Base-by-base conservation (phyloP, 53 echinoderm and acorn worm species). In the Holothuria scabra region DNA sequence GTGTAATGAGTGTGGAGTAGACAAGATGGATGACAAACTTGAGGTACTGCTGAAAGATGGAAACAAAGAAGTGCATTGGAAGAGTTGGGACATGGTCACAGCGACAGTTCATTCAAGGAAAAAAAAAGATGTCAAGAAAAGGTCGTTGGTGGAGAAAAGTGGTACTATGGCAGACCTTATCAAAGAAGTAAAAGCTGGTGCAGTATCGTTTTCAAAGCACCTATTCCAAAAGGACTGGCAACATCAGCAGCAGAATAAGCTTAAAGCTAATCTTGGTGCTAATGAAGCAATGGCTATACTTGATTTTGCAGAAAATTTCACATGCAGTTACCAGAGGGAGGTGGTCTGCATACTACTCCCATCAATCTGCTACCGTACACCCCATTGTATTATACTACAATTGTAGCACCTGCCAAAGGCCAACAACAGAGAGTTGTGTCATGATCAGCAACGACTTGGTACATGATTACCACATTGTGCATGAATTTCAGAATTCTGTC, bases 241-340 rank as follows among this genome's bases (percentile, higher is more conserved):
- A 33, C 83, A 88, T 21, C 10, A 32, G 63, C 83, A 88, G 33
- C 41, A 75, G 46, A 2, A 25, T n/a, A 1, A 14, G 8, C 85
- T 86, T 4, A 60, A 59, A 20, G 12, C 1, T 11, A 79, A 87
- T 12, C 56, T 91, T 7, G 23, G 46, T 1, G 38, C 16, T 1
- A 46, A 81, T 78, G 74, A 69, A 34, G 88, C 81, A 8, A 21
- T 85, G 38, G 66, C 29, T 6, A 33, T 89, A 7, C 49, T 67
- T 11, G 89, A 92, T 61, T 92, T 92, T 68, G 86, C 92, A 1
- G 86, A 92, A 48, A 92, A 92, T 55, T 91, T 52, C 29, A 89
- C 85, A 16, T 92, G 92, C 41, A 28, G 18, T 16, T 71, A 83
- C 79, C 92, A 89, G 46, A 12, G 64, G 4, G 92, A 92, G 28